phyloP scores from a whole-genome alignment of 2,888 invertebrate species.

The Eupsilia transversa region DNA sequence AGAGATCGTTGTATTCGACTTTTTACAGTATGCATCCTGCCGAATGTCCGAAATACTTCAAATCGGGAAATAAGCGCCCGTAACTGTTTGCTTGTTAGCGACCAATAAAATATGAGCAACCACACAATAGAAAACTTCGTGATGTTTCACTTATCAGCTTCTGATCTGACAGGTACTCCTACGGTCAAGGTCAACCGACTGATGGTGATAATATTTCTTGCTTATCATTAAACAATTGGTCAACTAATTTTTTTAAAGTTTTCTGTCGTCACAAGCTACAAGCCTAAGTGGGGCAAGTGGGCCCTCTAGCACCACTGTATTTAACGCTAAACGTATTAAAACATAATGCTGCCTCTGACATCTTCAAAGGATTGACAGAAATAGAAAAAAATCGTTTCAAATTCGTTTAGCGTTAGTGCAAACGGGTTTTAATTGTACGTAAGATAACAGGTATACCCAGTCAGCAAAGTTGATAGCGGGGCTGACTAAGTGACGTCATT shows the following conservation, averaged over 20 bases:
- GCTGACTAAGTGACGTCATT: background rate
- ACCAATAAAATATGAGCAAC: slow-evolving; percentile 30
- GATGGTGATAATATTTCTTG: slow-evolving; percentile 20
- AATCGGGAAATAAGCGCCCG: slow-evolving; percentile 42
- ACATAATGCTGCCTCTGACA: too few relatives aligned
- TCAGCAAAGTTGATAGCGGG: background rate
- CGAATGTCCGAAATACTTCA: background rate
- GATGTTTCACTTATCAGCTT: slow-evolving; percentile 48
- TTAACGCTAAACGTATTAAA: too few relatives aligned
- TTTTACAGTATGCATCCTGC: slow-evolving; percentile 5
- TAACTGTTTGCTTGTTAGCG: slow-evolving; percentile 51
- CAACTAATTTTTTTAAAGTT: background rate
- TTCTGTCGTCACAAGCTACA: background rate
- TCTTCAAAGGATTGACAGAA: too few relatives aligned
- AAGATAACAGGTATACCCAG: too few relatives aligned
- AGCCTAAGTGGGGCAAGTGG: too few relatives aligned
- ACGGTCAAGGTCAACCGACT: slow-evolving; percentile 39
- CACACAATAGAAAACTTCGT: slow-evolving; percentile 44
- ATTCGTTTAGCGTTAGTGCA: too few relatives aligned
- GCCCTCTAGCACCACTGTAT: too few relatives aligned
- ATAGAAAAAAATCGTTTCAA: too few relatives aligned
- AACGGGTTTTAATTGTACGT: too few relatives aligned
- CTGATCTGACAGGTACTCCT: slow-evolving; percentile 14
- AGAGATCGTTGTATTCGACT: background rate
- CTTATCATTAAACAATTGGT: slow-evolving; percentile 1